Base-by-base conservation (phyloP, 2,888 invertebrate genomes). In the Opisthograptis luteolata region DNA sequence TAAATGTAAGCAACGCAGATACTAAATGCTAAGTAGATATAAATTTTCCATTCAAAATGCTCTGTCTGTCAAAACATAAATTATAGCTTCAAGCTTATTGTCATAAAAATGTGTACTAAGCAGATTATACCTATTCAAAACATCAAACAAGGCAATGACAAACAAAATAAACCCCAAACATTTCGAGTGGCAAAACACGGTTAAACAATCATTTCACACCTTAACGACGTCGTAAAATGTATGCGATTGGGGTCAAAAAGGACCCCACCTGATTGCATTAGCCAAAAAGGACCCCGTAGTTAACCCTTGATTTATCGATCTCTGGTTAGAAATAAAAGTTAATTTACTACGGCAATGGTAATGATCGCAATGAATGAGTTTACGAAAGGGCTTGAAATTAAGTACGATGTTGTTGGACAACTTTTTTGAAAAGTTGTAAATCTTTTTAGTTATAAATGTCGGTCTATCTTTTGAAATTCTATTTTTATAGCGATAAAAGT, bases 341-440 rank as follows among this genome's bases (percentile, higher is more conserved):
- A 73, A 70, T 79, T 76, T 74, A 75, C 62, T 71, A 67, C 63
- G 64, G 70, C 70, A 71, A 70, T 66, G 57, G 66, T 76, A 76
- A 76, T 74, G 64, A 70, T 42, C 31, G 46, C 35, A 32, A 15
- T 60, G 54, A 60, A 60, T 50, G 54, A 52, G 55, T 47, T 35
- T 22, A 22, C 13, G 19, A 47, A 27, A 12, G 28, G 25, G 24
- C 19, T 36, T 30, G 27, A 22, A 14, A 2, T 13, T 24, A 2
- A 30, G 25, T 7, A 19, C 9, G 24, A 24, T 28, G n/a, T 48
- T 31, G 41, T 43, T 31, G n/a, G 9, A 43, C 31, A 13, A 24
- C 28, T 35, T 48, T 36, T 48, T 28, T 40, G 12, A 15, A 14
- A 1, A 24, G 37, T 28, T 14, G 42, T 49, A 49, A 49, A 49